Evolutionary conservation across 2,113 vertebrate species (phyloP), one percentile per base, ranked within the genome.

Genomic region (Corydoras sp.): DNA sequence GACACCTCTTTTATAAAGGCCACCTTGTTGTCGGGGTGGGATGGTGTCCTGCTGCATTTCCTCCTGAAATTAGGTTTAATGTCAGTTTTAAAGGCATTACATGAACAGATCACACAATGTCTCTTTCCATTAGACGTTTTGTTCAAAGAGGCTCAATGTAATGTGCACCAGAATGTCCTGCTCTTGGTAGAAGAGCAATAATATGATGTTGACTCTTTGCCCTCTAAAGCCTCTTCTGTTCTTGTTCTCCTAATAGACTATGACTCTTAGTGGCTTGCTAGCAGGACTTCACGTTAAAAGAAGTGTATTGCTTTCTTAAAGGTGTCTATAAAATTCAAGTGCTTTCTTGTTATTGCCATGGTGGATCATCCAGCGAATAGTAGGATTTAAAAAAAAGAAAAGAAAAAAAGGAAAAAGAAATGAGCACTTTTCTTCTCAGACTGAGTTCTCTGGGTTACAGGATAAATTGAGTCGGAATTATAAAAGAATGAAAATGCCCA

Each of bases 291-390:
- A 15, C 10, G n/a, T 48, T 13, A 29, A 69, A 60, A 10, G 35
- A 24, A 69, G 67, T 51, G 50, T 71, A 24, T 71, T 56, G 18
- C 67, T 69, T 69, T 51, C 48, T 63, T 62, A 30, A 30, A 64
- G 50, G 31, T 69, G 73, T 58, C 60, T 29, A 75, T 75, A 69
- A 75, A 69, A 69, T 58, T 49, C 32, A 18, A 56, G 51, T 15
- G 54, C 58, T 75, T 62, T 24, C 49, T 64, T 50, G 60, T 69
- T 75, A 63, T 75, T 64, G 59, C 32, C 24, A 15, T 48, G 35
- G 65, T 69, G 31, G 58, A 58, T 64, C 59, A 64, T 69, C 61
- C 24, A 63, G 32, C 15, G 6, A 43, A 48, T 48, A 58, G 9
- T 64, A 31, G 53, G 56, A 7, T 18, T 59, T 49, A n/a, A 69